Base-by-base conservation (phyloP, 1,140 invertebrate species). In the Zelostemma sp. region DNA sequence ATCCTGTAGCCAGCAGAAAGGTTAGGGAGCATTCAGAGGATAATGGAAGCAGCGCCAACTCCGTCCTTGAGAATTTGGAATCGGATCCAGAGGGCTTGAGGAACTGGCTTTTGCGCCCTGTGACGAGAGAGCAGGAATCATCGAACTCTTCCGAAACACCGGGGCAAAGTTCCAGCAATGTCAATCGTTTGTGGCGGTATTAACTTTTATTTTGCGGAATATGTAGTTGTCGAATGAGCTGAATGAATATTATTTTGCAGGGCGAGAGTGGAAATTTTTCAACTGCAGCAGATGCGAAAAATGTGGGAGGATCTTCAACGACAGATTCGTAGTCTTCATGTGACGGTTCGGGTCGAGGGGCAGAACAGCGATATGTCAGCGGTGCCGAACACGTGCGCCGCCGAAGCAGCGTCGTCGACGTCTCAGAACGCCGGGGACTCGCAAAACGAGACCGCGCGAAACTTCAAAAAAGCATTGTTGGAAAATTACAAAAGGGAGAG, bases 261-360 rank as follows among this genome's bases (percentile, higher is more conserved):
- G 50, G 80, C 80, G 3, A 80, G 82, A 68, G 60, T 84, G 15
- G 84, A 87, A 75, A 85, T 87, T 14, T 70, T 72, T 9, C 88
- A 89, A 33, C 78, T 91, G 55, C 87, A 88, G 61, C 86, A 89
- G 68, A 86, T 92, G 18, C 86, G 90, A 5, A 83, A 81, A 55
- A 89, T 91, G 86, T 89, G 90, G 84, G 87, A 89, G 54, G 88
- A 90, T 73, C 79, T 92, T 28, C 87, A 89, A 40, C 74, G 87
- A 48, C 88, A 90, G 50, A 88, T 91, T 53, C 73, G 87, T 31
- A 80, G 82, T 47, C 75, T 90, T 19, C 87, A 89, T 12, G 74
- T 83, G 67, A 76, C 85, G 76, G 76, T 87, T 65, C 18, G 83
- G 63, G 54, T 83, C 65, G 67, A 82, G 74, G 64, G 82, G 77